Conservation (phyloP, 2,797 vertebrate genomes). For the Paedocypris micromegethes region DNA sequence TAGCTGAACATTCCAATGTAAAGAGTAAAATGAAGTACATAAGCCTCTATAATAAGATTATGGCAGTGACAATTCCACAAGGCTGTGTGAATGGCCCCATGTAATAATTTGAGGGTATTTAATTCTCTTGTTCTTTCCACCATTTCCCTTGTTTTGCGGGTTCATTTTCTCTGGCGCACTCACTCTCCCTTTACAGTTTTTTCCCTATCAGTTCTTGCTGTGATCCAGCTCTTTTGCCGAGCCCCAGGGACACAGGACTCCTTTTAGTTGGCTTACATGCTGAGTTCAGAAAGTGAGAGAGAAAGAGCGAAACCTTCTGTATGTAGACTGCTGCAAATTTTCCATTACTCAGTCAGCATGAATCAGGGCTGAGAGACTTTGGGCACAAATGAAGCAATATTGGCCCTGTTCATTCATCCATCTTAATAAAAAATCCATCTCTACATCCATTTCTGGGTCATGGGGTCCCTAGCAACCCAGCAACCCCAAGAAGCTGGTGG, state of each 20-base stretch:
- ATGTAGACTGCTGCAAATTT: constrained; percentile 41
- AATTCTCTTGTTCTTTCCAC: constrained; percentile 59
- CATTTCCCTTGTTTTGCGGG: not conserved
- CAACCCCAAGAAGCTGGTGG: too few relatives aligned
- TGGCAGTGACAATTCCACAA: constrained; percentile 60
- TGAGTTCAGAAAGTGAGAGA: constrained; percentile 37
- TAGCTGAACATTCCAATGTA: constrained; percentile 62
- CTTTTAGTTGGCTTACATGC: constrained; percentile 41
- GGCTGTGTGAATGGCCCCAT: constrained; percentile 57
- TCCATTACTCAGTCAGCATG: constrained; percentile 45
- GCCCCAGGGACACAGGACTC: constrained; percentile 32
- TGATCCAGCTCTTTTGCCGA: constrained; percentile 25
- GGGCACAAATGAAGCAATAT: constrained; percentile 31
- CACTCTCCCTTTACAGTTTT: constrained; percentile 13
- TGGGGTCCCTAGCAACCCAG: too few relatives aligned
- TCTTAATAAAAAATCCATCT: too few relatives aligned
- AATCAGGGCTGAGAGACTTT: constrained; percentile 34
- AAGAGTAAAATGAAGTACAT: constrained; percentile 59
- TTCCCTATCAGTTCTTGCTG: constrained; percentile 4
- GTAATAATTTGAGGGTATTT: constrained; percentile 68
- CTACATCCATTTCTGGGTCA: too few relatives aligned
- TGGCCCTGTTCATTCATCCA: constrained; percentile 14
- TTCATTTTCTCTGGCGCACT: constrained; percentile 1
- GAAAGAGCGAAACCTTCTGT: constrained; percentile 19
- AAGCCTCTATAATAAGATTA: constrained; percentile 64